These are phyloP conservation scores for Propithecus deckenii DNA, from an alignment of 2,797 vertebrate species.

Conservation along the genomic window DNA sequence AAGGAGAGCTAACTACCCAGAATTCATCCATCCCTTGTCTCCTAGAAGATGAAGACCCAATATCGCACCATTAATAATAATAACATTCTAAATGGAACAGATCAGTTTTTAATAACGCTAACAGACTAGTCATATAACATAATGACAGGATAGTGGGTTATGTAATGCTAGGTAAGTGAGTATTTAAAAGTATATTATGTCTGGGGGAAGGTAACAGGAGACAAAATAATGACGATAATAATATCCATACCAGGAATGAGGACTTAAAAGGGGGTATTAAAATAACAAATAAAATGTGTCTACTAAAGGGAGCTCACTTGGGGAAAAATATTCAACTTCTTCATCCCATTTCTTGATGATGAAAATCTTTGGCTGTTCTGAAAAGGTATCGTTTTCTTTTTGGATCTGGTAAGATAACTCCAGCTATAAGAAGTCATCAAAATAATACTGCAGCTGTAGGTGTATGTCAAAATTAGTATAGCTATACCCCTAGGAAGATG, in stretches of 20 bases:
- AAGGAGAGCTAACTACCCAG: neutral
- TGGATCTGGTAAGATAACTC: neutral
- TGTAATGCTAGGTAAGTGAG: neutral
- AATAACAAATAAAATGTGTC: neutral
- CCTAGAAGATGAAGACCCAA: neutral
- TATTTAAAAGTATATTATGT: neutral
- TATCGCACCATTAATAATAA: neutral
- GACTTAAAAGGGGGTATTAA: neutral
- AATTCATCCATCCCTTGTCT: neutral
- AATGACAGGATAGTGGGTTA: neutral
- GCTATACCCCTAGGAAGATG: neutral
- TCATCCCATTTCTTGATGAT: neutral
- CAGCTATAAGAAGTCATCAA: neutral
- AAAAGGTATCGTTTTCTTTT: neutral
- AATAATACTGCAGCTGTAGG: neutral
- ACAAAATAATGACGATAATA: conserved; percentile 5
- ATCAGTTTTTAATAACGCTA: neutral
- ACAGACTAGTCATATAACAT: neutral
- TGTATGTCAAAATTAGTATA: neutral
- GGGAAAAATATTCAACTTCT: neutral
- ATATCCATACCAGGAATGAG: neutral
- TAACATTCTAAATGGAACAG: neutral
- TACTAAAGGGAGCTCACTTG: neutral
- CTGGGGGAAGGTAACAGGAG: neutral
- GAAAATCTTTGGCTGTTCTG: neutral